phyloP scores from a whole-genome alignment of 2,113 vertebrate genomes.

The Ceuthmochares aereus region DNA sequence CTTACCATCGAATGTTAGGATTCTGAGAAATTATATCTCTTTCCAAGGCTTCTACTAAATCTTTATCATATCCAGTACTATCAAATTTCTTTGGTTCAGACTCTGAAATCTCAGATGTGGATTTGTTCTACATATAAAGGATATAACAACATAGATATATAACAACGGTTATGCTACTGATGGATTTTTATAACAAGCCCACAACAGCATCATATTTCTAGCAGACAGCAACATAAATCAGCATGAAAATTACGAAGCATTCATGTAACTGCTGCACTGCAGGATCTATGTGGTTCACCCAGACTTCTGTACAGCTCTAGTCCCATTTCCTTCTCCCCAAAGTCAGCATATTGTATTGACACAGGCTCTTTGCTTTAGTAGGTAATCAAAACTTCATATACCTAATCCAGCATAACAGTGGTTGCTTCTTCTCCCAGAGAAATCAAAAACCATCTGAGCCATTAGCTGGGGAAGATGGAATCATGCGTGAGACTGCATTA shows the following conservation, averaged over 20 bases:
- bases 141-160: background rate
- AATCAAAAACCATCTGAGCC: background rate
- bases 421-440: background rate
- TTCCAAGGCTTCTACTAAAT: slow-evolving; percentile 95
- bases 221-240: background rate
- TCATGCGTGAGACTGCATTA: background rate
- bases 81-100: slow-evolving; percentile 93
- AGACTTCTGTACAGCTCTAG: background rate
- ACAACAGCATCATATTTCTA: background rate
- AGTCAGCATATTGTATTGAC: background rate
- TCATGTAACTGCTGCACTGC: background rate
- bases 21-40: slow-evolving; percentile 98
- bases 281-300: background rate
- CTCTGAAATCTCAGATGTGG: slow-evolving; percentile 83
- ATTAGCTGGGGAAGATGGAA: background rate
- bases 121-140: slow-evolving; percentile 83
- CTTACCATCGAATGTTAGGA: slow-evolving; percentile 95
- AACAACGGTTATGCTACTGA: background rate
- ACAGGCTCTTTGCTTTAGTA: background rate
- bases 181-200: background rate
- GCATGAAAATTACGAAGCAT: background rate
- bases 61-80: slow-evolving; percentile 92
- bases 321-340: background rate
- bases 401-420: background rate
- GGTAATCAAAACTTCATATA: background rate